Conservation (phyloP, 2,797 vertebrate species). For the Cyclopterus lumpus region DNA sequence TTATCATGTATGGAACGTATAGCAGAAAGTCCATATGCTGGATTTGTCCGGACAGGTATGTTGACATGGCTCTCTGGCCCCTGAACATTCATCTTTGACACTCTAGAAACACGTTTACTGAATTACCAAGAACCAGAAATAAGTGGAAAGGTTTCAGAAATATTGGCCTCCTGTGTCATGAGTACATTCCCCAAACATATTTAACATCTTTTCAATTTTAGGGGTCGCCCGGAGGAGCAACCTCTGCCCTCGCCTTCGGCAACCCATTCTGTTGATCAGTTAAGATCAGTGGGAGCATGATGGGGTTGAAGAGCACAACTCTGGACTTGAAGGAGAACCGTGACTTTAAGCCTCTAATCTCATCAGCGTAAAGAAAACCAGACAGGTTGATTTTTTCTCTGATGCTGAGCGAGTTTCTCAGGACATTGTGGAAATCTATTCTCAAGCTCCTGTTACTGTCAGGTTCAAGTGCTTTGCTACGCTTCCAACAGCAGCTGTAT, state of each 20-base stretch:
- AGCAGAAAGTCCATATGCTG: slow-evolving; percentile 16
- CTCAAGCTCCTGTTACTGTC: slow-evolving; percentile 25
- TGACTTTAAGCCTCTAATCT: slow-evolving; percentile 55
- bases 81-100: slow-evolving; percentile 25
- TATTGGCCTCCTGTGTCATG: slow-evolving; percentile 1
- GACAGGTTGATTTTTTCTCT: slow-evolving; percentile 34
- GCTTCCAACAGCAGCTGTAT: slow-evolving; percentile 31
- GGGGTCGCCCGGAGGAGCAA: background rate
- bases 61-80: slow-evolving; percentile 6
- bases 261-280: slow-evolving; percentile 13
- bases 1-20: slow-evolving; percentile 1
- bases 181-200: slow-evolving; percentile 27
- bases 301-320: slow-evolving; percentile 13
- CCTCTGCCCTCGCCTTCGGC: slow-evolving; percentile 20
- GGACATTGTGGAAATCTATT: slow-evolving; percentile 13
- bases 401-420: slow-evolving; percentile 4
- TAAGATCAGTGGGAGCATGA: slow-evolving; percentile 22
- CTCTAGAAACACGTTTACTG: slow-evolving; percentile 10
- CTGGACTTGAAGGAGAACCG: slow-evolving; percentile 10
- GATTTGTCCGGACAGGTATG: slow-evolving; percentile 48
- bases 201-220: slow-evolving; percentile 23
- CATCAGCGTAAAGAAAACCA: slow-evolving; percentile 39
- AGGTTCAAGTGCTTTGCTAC: slow-evolving; percentile 17
- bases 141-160: slow-evolving; percentile 13
- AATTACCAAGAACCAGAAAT: slow-evolving; percentile 26